Evolutionary conservation across 2,888 invertebrate genomes (phyloP), one percentile per base, ranked within the genome.

Genomic region (Acrobasis consociella): DNA sequence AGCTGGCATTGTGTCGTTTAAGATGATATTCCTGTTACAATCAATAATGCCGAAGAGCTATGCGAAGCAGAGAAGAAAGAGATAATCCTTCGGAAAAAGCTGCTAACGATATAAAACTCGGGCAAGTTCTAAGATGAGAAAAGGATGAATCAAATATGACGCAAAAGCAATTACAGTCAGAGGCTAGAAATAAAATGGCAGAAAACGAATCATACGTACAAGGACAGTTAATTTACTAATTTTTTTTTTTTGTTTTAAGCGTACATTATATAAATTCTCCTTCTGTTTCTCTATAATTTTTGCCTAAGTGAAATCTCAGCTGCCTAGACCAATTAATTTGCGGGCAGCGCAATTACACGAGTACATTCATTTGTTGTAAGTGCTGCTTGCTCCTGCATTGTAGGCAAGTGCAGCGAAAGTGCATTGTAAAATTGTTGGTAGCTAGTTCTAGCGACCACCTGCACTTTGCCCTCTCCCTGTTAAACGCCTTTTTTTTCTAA

Each of bases 241-340:
- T 22, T 22, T 22, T 22, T 2, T 22, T 2, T 22, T 22, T 22
- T 1, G 2, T 22, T 22, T 22, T 22, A 2, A 22, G 22, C 22
- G 3, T 22, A 1, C 22, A 22, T 22, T 22, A 22, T 31, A 31
- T 31, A 5, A 37, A 37, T 53, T 53, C 7, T 37, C 9, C 38
- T 55, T 39, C 55, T 55, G 15, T 9, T 39, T 16, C 5, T 55
- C n/a, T 9, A 2, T 39, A 39, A 15, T 55, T 55, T 55, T 16
- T 16, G 39, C 5, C 39, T 39, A 55, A 55, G 55, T 55, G 55
- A 55, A 55, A 55, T 55, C 55, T 55, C 55, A 55, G 55, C 55
- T 55, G 56, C 42, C 56, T 56, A 56, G 56, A 56, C 56, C 39
- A 56, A 56, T 56, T 56, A 56, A 56, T 56, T 56, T 42, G 56